phyloP scores from a whole-genome alignment of 53 echinoderm and acorn worm genomes.

The Hippasteria phrygiana region DNA sequence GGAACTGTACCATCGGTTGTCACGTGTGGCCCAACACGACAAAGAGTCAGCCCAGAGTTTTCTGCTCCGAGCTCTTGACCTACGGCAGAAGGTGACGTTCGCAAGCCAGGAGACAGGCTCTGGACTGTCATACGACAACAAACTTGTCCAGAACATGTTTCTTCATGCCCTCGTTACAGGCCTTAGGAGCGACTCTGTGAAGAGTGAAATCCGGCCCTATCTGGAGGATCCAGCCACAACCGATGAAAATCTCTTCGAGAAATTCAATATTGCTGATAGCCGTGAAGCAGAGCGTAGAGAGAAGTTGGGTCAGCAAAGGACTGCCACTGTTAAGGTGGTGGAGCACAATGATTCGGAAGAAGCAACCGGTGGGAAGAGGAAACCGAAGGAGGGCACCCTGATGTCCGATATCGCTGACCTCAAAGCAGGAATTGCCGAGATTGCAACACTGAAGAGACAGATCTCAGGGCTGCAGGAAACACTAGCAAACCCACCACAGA shows the following conservation, averaged over 20 bases:
- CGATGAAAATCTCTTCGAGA: conserved; percentile 50
- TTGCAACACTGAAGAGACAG: background rate
- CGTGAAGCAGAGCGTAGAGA: conserved; percentile 36
- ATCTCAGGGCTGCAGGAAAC: background rate
- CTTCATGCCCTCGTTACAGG: conserved; percentile 63
- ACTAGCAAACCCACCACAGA: no score
- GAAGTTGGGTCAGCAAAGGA: background rate
- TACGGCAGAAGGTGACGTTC: conserved; percentile 5
- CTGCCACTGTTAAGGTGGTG: background rate
- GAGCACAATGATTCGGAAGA: background rate
- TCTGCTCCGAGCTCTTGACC: background rate
- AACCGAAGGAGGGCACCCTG: background rate
- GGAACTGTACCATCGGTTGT: conserved; percentile 67
- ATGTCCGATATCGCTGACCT: background rate
- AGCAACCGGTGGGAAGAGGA: background rate
- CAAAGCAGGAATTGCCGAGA: conserved; percentile 15
- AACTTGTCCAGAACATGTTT: conserved; percentile 62
- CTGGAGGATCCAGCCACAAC: conserved; percentile 17
- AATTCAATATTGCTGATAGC: conserved; percentile 21
- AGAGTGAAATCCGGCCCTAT: conserved; percentile 57
- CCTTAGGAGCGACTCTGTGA: conserved; percentile 45
- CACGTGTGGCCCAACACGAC: background rate
- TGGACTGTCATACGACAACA: conserved; percentile 12
- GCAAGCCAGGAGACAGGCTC: conserved; percentile 26
- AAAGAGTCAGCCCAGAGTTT: conserved; percentile 31